A percentile compares a stretch with the other conserved stretches of the same genome.
These are phyloP conservation scores for Macaca nemestrina DNA, from an alignment of 2,113 vertebrate genomes.

Conservation along the genomic window DNA sequence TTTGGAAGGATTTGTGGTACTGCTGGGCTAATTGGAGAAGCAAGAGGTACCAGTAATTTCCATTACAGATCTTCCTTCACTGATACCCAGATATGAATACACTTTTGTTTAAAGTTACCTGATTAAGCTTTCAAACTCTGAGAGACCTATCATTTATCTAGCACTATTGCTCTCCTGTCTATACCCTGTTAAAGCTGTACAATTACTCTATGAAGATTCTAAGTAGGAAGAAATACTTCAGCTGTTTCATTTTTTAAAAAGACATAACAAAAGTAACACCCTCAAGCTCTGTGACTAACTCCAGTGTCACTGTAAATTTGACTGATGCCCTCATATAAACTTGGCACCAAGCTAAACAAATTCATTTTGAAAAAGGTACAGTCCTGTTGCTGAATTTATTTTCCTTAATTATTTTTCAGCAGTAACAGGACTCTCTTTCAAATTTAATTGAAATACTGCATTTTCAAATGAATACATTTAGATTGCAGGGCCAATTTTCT, in stretches of 20 bases:
- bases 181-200: background rate
- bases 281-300: background rate
- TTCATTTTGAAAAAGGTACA: background rate
- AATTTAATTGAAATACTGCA: constrained; percentile 28
- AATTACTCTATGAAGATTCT: background rate
- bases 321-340: constrained; percentile 14
- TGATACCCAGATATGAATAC: background rate
- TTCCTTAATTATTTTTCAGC: background rate
- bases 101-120: background rate
- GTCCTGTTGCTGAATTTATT: background rate
- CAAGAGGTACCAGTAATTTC: background rate
- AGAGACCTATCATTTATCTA: background rate
- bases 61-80: background rate
- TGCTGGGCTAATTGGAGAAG: background rate
- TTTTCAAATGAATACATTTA: background rate
- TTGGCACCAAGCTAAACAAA: background rate
- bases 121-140: constrained; percentile 1
- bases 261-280: background rate
- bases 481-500: background rate
- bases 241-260: background rate
- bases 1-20: background rate
- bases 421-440: background rate
- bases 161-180: background rate
- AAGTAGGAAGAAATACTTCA: background rate
- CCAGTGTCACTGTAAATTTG: background rate